Evolutionary conservation across 2,888 invertebrate species (phyloP).

Genomic region (Cryptops parisi): DNA sequence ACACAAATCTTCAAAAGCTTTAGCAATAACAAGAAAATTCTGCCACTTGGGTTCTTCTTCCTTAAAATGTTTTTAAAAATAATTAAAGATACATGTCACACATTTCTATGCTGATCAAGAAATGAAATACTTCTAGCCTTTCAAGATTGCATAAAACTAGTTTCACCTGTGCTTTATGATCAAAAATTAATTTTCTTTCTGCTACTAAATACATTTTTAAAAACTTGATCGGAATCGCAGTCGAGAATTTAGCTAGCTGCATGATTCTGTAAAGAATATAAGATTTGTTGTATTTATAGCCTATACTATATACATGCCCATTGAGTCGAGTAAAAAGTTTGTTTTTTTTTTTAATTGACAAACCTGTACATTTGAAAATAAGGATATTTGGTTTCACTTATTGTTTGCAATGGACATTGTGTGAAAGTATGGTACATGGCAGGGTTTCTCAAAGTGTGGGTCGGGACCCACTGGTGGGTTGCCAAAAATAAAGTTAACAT

Average conservation of each 20-base stretch:
- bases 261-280: conserved; percentile 4
- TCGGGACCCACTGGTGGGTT: too few relatives aligned
- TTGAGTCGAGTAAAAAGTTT: too few relatives aligned
- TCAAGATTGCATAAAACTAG: too few relatives aligned
- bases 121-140: too few relatives aligned
- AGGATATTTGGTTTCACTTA: too few relatives aligned
- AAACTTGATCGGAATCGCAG: not conserved
- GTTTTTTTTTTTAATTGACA: too few relatives aligned
- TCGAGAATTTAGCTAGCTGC: not conserved
- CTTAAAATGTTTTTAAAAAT: conserved; percentile 1
- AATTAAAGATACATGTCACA: not conserved
- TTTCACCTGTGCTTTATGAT: conserved; percentile 5
- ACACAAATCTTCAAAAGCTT: not conserved
- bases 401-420: too few relatives aligned
- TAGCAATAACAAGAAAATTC: conserved; percentile 4
- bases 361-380: too few relatives aligned
- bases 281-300: not conserved
- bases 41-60: conserved; percentile 2
- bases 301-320: not conserved
- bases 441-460: too few relatives aligned
- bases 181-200: not conserved
- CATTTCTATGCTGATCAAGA: not conserved
- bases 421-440: too few relatives aligned
- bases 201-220: not conserved
- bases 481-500: too few relatives aligned